These are phyloP conservation scores for Clostera curtula DNA, from an alignment of 2,888 invertebrate genomes.

Conservation along the genomic window DNA sequence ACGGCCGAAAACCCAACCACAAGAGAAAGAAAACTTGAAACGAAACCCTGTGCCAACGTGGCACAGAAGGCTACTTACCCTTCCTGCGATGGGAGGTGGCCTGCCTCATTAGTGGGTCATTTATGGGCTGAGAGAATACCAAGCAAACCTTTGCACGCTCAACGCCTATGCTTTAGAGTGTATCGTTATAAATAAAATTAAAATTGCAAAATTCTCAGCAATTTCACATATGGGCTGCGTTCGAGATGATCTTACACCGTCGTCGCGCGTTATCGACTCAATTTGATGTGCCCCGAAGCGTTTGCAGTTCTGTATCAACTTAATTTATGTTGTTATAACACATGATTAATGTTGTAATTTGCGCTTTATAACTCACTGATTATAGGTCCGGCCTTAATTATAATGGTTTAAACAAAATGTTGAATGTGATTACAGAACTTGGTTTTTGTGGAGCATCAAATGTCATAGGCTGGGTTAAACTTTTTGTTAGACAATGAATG, in stretches of 20 bases:
- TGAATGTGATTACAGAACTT: conserved; percentile 5
- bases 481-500: neutral
- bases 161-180: conserved; percentile 23
- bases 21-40: too few relatives aligned
- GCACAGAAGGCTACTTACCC: too few relatives aligned
- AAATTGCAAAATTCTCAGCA: conserved; percentile 72
- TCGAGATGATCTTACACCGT: conserved; percentile 57
- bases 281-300: conserved; percentile 56
- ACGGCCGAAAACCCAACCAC: too few relatives aligned
- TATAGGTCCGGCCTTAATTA: conserved; percentile 18
- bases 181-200: conserved; percentile 70
- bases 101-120: too few relatives aligned
- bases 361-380: conserved; percentile 32
- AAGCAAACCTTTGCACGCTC: conserved; percentile 12
- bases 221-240: conserved; percentile 69
- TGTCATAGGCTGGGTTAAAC: conserved; percentile 2
- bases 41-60: too few relatives aligned
- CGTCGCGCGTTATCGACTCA: conserved; percentile 50
- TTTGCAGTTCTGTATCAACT: conserved; percentile 58
- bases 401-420: conserved; percentile 10
- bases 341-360: conserved; percentile 65
- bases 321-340: conserved; percentile 65
- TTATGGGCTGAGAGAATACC: too few relatives aligned
- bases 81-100: too few relatives aligned
- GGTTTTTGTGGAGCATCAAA: conserved; percentile 7